A percentile compares a stretch with the other conserved stretches of the same genome.
Conservation (phyloP, 2,113 vertebrate species). For the Prionailurus bengalensis region DNA sequence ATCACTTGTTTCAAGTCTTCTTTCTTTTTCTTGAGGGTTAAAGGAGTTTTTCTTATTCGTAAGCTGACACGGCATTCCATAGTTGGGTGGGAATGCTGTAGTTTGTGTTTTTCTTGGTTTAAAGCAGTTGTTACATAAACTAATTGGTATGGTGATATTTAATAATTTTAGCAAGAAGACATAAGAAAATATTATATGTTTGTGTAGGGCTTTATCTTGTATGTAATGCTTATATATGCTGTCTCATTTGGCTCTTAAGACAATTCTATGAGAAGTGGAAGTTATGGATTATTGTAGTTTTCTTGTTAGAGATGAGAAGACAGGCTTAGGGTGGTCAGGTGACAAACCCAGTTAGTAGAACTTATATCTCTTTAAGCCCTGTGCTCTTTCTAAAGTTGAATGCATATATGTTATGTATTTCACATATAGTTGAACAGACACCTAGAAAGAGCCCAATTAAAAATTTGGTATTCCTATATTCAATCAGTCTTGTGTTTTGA, state of each 20-base stretch:
- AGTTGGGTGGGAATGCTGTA: background rate
- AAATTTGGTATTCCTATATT: background rate
- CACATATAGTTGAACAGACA: background rate
- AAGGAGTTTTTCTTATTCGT: constrained; percentile 1
- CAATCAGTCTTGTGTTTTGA: background rate
- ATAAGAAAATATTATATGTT: background rate
- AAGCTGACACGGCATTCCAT: constrained; percentile 2
- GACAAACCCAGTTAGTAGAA: background rate
- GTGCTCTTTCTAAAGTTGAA: background rate
- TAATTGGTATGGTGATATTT: constrained; percentile 1
- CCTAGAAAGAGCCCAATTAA: background rate
- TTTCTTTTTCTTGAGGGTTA: constrained; percentile 22
- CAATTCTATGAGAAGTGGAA: background rate
- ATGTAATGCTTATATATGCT: background rate
- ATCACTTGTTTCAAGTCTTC: constrained; percentile 46
- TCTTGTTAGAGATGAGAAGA: constrained; percentile 16
- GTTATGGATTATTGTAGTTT: constrained; percentile 10
- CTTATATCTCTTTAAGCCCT: background rate
- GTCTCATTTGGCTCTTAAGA: background rate
- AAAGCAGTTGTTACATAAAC: constrained; percentile 3
- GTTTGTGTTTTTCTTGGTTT: constrained; percentile 20
- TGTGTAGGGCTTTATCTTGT: background rate
- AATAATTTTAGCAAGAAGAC: constrained; percentile 35
- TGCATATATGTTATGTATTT: background rate
- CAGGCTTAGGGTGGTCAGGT: background rate